phyloP scores from a whole-genome alignment of 2,888 invertebrate genomes.

The Macrophya alboannulata region DNA sequence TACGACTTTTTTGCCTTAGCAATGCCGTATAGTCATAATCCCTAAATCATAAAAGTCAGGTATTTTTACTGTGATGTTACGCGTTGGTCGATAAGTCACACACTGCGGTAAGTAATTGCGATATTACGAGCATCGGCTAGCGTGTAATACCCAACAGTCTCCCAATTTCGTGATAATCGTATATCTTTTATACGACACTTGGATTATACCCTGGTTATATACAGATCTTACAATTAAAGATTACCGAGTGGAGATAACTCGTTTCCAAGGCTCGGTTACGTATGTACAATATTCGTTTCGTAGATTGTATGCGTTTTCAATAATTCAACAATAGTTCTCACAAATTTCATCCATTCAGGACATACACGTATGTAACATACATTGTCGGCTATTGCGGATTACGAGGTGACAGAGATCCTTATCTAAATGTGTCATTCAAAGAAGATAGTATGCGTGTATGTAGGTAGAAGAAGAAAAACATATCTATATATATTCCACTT shows the following conservation, averaged over 20 bases:
- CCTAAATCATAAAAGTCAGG: not conserved
- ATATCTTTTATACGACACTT: not conserved
- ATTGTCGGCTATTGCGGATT: not conserved
- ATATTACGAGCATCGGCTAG: not conserved
- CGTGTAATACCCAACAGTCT: not conserved
- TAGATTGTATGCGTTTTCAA: constrained; percentile 5
- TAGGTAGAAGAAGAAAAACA: not conserved
- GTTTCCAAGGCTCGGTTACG: constrained; percentile 11
- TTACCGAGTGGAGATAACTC: constrained; percentile 1
- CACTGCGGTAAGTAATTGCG: not conserved
- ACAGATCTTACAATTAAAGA: constrained; percentile 11
- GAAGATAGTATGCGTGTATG: not conserved
- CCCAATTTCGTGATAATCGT: not conserved
- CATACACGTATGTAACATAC: not conserved
- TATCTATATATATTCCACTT: too few relatives aligned
- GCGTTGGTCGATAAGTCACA: not conserved
- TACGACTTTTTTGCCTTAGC: too few relatives aligned
- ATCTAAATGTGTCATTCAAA: not conserved
- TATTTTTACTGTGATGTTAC: not conserved
- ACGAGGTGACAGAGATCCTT: not conserved
- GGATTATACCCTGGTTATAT: not conserved
- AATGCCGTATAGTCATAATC: too few relatives aligned
- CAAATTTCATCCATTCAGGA: not conserved
- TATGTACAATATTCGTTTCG: not conserved
- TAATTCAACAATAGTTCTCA: not conserved